phyloP scores from a whole-genome alignment of 2,888 invertebrate species.

The Zeuzera pyrina region DNA sequence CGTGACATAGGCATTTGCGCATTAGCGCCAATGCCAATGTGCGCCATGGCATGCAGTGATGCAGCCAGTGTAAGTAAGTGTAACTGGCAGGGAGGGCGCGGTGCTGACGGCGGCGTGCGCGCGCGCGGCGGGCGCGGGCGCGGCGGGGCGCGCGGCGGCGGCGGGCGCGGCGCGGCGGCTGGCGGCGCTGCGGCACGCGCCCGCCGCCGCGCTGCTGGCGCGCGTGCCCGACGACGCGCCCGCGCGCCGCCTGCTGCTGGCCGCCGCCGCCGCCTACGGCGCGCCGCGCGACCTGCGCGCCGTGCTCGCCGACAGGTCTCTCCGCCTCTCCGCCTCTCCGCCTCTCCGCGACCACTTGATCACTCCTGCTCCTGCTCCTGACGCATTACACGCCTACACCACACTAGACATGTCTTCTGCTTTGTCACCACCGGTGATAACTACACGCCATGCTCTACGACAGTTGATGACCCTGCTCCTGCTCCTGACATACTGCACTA shows the following conservation, averaged over 20 bases:
- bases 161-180: slow-evolving; percentile 32
- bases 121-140: slow-evolving; percentile 24
- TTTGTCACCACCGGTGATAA: neutral
- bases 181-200: slow-evolving; percentile 31
- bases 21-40: no score
- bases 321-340: neutral
- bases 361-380: neutral
- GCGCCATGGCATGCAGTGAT: no score
- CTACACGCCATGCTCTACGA: neutral
- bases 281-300: neutral
- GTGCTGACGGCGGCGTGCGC: slow-evolving; percentile 37
- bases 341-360: neutral
- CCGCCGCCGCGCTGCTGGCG: slow-evolving; percentile 27
- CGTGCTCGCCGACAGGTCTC: slow-evolving; percentile 1
- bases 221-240: slow-evolving; percentile 27
- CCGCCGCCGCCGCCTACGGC: slow-evolving; percentile 29
- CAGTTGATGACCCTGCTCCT: neutral
- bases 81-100: slow-evolving; percentile 42
- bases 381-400: neutral
- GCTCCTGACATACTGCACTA: neutral
- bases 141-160: slow-evolving; percentile 27
- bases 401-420: neutral
- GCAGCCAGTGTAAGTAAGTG: no score
- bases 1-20: no score
- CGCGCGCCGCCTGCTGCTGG: slow-evolving; percentile 33